Percentiles rank a stretch among this genome's conserved stretches.
Evolutionary conservation across 2,797 vertebrate species (phyloP).

Genomic region (Hippocampus kuda): DNA sequence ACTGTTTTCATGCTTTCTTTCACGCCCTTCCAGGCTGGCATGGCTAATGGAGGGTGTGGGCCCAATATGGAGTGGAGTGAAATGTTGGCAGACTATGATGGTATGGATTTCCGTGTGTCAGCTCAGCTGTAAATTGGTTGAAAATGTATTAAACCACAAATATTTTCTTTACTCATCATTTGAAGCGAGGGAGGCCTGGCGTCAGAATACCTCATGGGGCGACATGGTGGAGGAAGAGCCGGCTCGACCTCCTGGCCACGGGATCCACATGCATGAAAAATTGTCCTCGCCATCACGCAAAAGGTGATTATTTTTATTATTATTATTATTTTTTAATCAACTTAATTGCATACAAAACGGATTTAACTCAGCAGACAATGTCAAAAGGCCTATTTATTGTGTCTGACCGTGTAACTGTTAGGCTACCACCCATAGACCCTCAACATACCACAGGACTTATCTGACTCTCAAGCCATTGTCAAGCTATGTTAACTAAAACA

Average conservation of each 20-base stretch:
- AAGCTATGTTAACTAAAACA: slow-evolving; percentile 28
- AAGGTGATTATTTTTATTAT: slow-evolving; percentile 63
- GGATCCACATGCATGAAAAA: slow-evolving; percentile 99
- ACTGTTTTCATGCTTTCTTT: not conserved
- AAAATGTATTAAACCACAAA: not conserved
- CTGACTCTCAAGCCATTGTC: slow-evolving; percentile 8
- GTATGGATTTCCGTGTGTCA: slow-evolving; percentile 55
- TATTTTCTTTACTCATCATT: slow-evolving; percentile 3
- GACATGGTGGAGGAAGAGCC: slow-evolving; percentile 97
- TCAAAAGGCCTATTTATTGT: slow-evolving; percentile 23
- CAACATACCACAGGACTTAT: slow-evolving; percentile 23
- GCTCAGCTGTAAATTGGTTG: not conserved
- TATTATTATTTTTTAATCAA: not conserved
- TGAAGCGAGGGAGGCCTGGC: slow-evolving; percentile 89
- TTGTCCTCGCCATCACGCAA: slow-evolving; percentile 94
- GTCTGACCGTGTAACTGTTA: slow-evolving; percentile 18
- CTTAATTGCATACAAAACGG: too few species aligned
- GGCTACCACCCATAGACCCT: slow-evolving; percentile 22
- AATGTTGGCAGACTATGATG: slow-evolving; percentile 93
- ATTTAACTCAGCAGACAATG: slow-evolving; percentile 19
- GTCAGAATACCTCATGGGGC: slow-evolving; percentile 94
- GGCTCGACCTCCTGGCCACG: slow-evolving; percentile 88
- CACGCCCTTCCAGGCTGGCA: slow-evolving; percentile 64
- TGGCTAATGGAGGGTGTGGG: slow-evolving; percentile 78
- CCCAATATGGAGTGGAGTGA: slow-evolving; percentile 92